Conservation (phyloP, 1,140 invertebrate species). For the Lucilia sericata region DNA sequence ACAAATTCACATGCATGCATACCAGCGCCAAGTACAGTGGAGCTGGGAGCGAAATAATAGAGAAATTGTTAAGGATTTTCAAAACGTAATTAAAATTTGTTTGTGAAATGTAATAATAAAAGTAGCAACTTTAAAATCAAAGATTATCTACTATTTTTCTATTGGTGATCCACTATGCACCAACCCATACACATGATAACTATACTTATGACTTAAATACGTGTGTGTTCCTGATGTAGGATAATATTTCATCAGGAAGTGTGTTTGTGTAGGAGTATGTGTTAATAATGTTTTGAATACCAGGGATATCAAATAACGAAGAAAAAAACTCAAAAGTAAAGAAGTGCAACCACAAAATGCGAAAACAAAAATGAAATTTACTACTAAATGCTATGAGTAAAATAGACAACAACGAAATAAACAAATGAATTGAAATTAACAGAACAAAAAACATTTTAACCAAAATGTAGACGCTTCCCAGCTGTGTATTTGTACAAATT, state of each 20-base stretch:
- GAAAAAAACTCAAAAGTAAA: neutral
- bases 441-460: neutral
- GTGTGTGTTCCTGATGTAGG: too few relatives aligned
- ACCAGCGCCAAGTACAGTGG: too few relatives aligned
- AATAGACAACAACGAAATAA: neutral
- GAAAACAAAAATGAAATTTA: slow-evolving; percentile 1
- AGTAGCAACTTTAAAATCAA: too few relatives aligned
- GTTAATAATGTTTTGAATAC: neutral
- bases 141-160: too few relatives aligned
- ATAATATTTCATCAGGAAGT: neutral
- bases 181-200: too few relatives aligned
- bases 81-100: too few relatives aligned
- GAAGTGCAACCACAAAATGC: slow-evolving; percentile 6
- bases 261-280: neutral
- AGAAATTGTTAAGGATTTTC: too few relatives aligned
- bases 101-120: too few relatives aligned
- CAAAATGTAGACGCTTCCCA: slow-evolving; percentile 14
- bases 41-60: too few relatives aligned
- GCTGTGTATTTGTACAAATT: neutral
- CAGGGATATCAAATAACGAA: neutral
- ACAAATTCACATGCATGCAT: neutral
- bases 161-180: too few relatives aligned
- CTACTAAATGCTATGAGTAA: neutral
- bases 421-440: neutral
- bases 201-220: too few relatives aligned